Evolutionary conservation across 2,888 invertebrate species (phyloP).

Genomic region (Odontocolon sp.): DNA sequence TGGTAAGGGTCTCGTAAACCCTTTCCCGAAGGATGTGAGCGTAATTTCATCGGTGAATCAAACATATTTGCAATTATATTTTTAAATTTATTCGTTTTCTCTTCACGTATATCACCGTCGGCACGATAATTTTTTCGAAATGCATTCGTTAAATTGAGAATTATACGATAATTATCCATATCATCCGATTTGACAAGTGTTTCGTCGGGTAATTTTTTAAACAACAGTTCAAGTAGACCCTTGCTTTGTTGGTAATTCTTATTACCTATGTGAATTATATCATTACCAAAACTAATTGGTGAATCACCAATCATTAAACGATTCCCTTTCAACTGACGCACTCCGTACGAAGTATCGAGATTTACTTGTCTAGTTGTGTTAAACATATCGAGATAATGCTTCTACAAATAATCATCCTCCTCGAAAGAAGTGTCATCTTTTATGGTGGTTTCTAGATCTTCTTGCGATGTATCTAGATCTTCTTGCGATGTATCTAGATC

Average conservation of each 20-base stretch:
- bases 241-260: conserved; percentile 8
- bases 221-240: background rate
- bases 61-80: background rate
- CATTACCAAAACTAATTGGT: conserved; percentile 31
- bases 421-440: conserved; percentile 60
- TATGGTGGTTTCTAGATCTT: conserved; percentile 78
- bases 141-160: conserved; percentile 50
- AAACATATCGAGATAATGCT: conserved; percentile 20
- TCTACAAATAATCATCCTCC: conserved; percentile 43
- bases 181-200: background rate
- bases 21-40: background rate
- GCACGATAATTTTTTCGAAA: conserved; percentile 49
- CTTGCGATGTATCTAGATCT: too few species aligned
- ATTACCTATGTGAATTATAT: background rate
- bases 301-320: conserved; percentile 52
- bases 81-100: conserved; percentile 26
- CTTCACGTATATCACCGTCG: conserved; percentile 13
- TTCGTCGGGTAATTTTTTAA: background rate
- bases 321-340: conserved; percentile 44
- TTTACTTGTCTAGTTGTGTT: conserved; percentile 1
- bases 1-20: too few species aligned
- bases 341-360: conserved; percentile 43
- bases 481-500: too few species aligned
- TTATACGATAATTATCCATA: background rate
- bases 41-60: background rate